These are phyloP conservation scores for Aix galericulata DNA, from an alignment of 2,113 vertebrate species.

Conservation along the genomic window DNA sequence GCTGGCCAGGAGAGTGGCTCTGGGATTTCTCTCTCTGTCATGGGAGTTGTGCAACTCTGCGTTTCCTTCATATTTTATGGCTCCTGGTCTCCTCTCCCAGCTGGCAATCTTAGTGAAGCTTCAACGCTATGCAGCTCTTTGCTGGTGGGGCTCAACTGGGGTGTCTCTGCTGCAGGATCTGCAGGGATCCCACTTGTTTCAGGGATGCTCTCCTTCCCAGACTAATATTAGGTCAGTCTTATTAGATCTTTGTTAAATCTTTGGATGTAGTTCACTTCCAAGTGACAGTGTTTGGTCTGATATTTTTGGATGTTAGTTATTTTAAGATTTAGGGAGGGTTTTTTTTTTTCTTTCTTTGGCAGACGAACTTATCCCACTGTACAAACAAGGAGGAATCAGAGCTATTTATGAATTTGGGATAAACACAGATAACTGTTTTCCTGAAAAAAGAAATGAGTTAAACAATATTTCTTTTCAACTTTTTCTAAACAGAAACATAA, in stretches of 20 bases:
- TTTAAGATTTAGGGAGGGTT: not conserved
- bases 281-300: not conserved
- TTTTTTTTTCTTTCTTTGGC: not conserved
- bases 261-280: not conserved
- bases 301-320: not conserved
- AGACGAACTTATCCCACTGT: not conserved
- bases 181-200: rapidly evolving
- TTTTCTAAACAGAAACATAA: conserved; percentile 36
- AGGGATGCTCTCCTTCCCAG: not conserved
- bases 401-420: not conserved
- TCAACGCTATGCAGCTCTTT: rapidly evolving
- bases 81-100: not conserved
- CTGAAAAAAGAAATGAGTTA: not conserved
- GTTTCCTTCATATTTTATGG: not conserved
- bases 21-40: not conserved
- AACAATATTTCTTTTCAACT: not conserved
- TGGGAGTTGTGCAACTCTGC: rapidly evolving
- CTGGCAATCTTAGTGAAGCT: rapidly evolving
- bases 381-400: not conserved
- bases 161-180: not conserved
- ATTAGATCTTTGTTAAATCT: not conserved
- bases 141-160: rapidly evolving
- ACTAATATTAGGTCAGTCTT: not conserved
- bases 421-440: not conserved
- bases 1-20: rapidly evolving